Evolutionary conservation across 2,888 invertebrate species (phyloP).

Genomic region (Teleogryllus oceanicus): DNA sequence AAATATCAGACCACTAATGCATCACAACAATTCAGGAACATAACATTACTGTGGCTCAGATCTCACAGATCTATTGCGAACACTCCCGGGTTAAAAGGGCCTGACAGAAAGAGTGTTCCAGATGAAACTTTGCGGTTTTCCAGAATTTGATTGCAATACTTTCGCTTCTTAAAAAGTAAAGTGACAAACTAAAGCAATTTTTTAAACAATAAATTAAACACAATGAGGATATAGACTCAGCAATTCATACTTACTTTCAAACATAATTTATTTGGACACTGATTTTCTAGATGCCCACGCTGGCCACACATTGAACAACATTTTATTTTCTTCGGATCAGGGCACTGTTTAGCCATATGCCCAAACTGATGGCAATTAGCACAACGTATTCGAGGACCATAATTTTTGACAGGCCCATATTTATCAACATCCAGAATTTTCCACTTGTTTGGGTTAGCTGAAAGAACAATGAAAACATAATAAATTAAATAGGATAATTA

Average conservation of each 20-base stretch:
- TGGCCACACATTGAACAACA: background rate
- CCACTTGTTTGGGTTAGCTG: background rate
- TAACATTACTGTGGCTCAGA: too few relatives aligned
- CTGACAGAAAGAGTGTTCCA: too few relatives aligned
- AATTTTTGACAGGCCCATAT: background rate
- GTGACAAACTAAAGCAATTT: too few relatives aligned
- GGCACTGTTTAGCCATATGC: background rate
- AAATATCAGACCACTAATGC: too few relatives aligned
- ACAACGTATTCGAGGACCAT: background rate
- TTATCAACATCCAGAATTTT: constrained; percentile 2
- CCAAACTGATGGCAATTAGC: background rate
- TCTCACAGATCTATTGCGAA: too few relatives aligned
- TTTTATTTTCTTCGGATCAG: background rate
- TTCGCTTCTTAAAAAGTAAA: too few relatives aligned
- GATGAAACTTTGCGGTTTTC: too few relatives aligned
- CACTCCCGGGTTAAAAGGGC: too few relatives aligned
- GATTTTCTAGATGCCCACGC: background rate
- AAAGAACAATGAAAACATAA: background rate
- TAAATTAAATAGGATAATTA: background rate
- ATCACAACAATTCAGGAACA: too few relatives aligned
- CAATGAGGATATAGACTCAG: too few relatives aligned
- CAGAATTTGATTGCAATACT: too few relatives aligned
- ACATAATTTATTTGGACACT: background rate
- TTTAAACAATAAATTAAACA: too few relatives aligned
- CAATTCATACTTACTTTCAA: background rate